Evolutionary conservation across 2,797 vertebrate species (phyloP).

Genomic region (Choloepus didactylus): DNA sequence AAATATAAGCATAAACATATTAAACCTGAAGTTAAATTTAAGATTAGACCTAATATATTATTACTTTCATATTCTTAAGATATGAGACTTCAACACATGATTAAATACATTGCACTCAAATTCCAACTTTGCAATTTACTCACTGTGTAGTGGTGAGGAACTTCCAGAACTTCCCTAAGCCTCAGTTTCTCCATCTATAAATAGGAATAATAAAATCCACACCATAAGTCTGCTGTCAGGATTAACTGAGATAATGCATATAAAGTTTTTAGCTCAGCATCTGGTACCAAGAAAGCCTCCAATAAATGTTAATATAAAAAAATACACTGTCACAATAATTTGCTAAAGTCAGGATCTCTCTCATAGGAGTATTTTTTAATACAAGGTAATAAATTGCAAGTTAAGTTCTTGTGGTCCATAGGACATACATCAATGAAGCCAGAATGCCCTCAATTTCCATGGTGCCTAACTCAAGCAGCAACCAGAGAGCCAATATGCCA

Average conservation of each 20-base stretch:
- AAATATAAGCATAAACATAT: not conserved
- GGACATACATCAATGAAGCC: not conserved
- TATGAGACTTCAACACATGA: not conserved
- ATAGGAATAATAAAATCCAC: no score
- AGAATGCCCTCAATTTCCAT: not conserved
- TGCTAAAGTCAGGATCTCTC: constrained; percentile 9
- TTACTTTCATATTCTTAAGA: not conserved
- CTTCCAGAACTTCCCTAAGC: not conserved
- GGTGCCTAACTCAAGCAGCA: not conserved
- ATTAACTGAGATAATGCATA: not conserved
- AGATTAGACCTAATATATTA: constrained; percentile 2
- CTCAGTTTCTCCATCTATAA: no score
- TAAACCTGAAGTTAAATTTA: constrained; percentile 38
- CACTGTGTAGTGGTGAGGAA: not conserved
- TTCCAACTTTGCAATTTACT: constrained; percentile 31
- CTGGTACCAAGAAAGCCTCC: not conserved
- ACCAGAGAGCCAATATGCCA: not conserved
- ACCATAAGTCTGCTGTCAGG: not conserved
- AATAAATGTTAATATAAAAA: constrained; percentile 37
- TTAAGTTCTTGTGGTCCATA: not conserved
- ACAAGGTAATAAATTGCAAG: constrained; percentile 33
- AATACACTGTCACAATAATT: constrained; percentile 6
- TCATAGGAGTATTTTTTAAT: not conserved
- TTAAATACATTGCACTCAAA: not conserved
- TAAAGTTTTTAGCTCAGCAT: not conserved